Evolutionary conservation across 2,888 invertebrate genomes (phyloP), one percentile per base, ranked within the genome.

Genomic region (Hanleya hanleyi): DNA sequence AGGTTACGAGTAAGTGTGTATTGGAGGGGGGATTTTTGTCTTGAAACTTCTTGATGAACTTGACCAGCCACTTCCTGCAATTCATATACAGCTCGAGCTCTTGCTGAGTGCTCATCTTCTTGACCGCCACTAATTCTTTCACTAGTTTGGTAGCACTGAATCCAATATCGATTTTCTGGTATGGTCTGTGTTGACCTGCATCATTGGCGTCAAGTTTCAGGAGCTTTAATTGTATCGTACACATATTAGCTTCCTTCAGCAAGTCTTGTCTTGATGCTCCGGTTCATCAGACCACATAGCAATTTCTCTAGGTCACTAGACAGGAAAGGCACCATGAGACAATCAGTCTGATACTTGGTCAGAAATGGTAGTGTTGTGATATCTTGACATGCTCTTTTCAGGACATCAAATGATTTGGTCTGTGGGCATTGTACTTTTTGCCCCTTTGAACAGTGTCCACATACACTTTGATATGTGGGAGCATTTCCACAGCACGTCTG

Each of bases 331-430:
- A 68, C 62, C 71, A 71, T 71, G 1, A 69, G 75, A n/a, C 32
- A 64, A 26, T 75, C 75, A n/a, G 75, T 69, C 69, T 75, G 75
- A 35, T 64, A 71, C n/a, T 69, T 57, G 9, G 49, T 67, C 29
- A 74, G 71, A 67, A 74, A 74, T 22, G 71, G 70, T 15, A 62
- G 15, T 32, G 64, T 64, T 15, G 18, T n/a, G 9, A 37, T 22
- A 64, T 35, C 29, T 18, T 22, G 35, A 35, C 37, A 3, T 5
- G 62, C 33, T 9, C 32, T 12, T 62, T 62, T 62, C 22, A 62
- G 29, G 9, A 35, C 32, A 29, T 62, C 62, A 33, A 62, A 62
- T 7, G 62, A 62, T 15, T 62, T 62, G 6, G 33, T 62, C 32
- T 32, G 7, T 15, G 62, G 62, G 51, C 51, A 51, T 7, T 62